Evolutionary conservation across 2,113 vertebrate species (phyloP).

Genomic region (Chunga burmeisteri): DNA sequence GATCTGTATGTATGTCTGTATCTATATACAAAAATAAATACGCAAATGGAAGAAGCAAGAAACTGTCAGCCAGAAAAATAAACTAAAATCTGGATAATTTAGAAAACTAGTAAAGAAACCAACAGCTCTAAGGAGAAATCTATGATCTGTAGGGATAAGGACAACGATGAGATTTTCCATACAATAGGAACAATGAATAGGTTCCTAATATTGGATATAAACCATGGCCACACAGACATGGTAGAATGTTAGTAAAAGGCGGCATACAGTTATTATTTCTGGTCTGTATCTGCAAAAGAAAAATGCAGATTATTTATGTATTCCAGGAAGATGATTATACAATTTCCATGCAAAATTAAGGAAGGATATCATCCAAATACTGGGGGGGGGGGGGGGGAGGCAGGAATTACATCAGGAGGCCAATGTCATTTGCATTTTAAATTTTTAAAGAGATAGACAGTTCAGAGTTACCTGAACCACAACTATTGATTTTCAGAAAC

Average conservation of each 20-base stretch:
- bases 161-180: neutral
- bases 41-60: neutral
- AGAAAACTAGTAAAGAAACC: neutral
- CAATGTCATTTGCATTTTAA: neutral
- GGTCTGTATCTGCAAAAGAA: neutral
- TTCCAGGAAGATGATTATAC: neutral
- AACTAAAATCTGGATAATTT: neutral
- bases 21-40: neutral
- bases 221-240: neutral
- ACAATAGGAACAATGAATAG: neutral
- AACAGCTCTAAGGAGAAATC: neutral
- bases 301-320: neutral
- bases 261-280: neutral
- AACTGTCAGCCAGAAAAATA: neutral
- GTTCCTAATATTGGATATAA: neutral
- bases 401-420: neutral
- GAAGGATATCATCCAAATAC: neutral
- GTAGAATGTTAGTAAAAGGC: neutral
- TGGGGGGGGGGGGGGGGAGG: neutral
- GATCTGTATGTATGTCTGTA: neutral
- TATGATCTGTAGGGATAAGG: accelerated
- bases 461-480: neutral
- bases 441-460: neutral
- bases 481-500: neutral
- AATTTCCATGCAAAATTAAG: neutral